Evolutionary conservation across 2,888 invertebrate genomes (phyloP), one percentile per base, ranked within the genome.

Genomic region (Dioctria rufipes): DNA sequence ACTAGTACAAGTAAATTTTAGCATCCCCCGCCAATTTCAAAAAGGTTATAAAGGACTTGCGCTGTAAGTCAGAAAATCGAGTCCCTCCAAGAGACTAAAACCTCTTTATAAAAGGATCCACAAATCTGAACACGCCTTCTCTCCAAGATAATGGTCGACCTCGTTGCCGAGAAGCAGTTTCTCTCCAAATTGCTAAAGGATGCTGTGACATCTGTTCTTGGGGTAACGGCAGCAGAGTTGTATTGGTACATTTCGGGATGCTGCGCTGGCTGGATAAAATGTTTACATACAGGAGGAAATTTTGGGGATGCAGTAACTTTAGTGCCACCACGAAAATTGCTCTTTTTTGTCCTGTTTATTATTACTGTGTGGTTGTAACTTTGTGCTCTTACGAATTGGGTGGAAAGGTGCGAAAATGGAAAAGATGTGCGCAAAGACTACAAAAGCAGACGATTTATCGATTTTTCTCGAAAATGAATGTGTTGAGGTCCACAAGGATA

Each of bases 391-490:
- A 54, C 54, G 78, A 78, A 78, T 80, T 60, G 69, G 80, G 79
- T 80, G 80, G 80, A 80, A 82, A 82, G 79, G 78, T 82, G 82
- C 69, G 80, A 82, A 82, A 80, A 79, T 79, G 75, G 79, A 82
- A 82, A 82, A 82, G 61, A 37, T 80, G 69, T 80, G 69, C 69
- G 69, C 80, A 80, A 71, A 80, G 69, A 49, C 80, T 80, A 61
- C 43, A 54, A 79, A 79, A 78, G 51, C 65, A 65, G 78, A 78
- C 66, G 51, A 78, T 78, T 78, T 78, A 78, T 78, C 40, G 78
- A 78, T 78, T 78, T 78, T 78, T 78, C 54, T 66, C 37, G 4
- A n/a, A 9, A 51, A 78, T 13, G 25, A 63, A 63, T 37, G 49
- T 58, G 65, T 40, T 78, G 73, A 54, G 39, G 43, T 39, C 13